Conservation (phyloP, 2,888 invertebrate species). For the Eledone cirrhosa region DNA sequence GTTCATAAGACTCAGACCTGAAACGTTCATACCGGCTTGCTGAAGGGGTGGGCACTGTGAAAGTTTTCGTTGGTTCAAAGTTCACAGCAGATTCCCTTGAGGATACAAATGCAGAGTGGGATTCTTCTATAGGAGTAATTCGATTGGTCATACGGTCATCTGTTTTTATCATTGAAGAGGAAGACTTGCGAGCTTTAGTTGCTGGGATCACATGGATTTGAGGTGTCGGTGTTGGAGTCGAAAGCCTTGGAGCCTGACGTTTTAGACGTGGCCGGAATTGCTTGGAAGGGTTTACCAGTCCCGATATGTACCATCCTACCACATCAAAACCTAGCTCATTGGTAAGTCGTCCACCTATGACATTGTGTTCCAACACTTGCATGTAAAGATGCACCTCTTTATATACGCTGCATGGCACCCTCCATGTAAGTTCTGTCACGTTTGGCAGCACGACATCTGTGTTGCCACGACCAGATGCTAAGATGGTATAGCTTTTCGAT, state of each 20-base stretch:
- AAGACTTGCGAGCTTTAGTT: no score
- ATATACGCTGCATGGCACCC: constrained; percentile 35
- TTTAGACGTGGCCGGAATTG: constrained; percentile 3
- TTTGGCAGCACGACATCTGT: constrained; percentile 28
- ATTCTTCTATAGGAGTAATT: no score
- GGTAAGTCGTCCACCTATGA: constrained; percentile 38
- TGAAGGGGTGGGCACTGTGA: no score
- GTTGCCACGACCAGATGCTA: constrained; percentile 39
- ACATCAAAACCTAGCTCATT: constrained; percentile 35
- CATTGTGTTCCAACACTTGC: constrained; percentile 40
- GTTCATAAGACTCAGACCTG: no score
- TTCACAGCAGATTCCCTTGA: no score
- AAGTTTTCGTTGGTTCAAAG: no score
- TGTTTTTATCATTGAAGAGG: no score
- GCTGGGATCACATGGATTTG: constrained; percentile 30
- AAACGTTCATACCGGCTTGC: no score
- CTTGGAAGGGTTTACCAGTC: constrained; percentile 26
- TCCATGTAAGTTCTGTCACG: constrained; percentile 39
- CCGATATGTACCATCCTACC: constrained; percentile 41
- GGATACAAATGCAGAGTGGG: no score
- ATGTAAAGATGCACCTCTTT: constrained; percentile 37
- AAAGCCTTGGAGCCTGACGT: constrained; percentile 28
- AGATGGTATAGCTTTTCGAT: constrained; percentile 32
- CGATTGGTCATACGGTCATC: background rate
- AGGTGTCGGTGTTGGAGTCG: constrained; percentile 37